These are phyloP conservation scores for Mycteria americana DNA, from an alignment of 2,797 vertebrate species.

Conservation along the genomic window DNA sequence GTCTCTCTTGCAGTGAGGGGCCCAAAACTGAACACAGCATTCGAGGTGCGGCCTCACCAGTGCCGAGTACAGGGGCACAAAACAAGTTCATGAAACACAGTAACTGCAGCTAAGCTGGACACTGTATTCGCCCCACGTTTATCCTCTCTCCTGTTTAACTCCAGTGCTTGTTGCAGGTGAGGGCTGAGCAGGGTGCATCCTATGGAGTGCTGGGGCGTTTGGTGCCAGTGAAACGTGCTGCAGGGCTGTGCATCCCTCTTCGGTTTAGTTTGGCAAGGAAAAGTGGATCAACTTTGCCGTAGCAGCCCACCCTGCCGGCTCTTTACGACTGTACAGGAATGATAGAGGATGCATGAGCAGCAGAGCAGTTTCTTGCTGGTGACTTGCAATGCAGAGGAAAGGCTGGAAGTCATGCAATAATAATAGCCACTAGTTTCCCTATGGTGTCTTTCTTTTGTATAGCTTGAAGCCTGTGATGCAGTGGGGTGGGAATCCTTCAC, in stretches of 20 bases:
- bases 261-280: neutral
- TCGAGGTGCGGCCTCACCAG: too few relatives aligned
- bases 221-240: neutral
- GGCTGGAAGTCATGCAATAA: neutral
- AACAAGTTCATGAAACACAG: neutral
- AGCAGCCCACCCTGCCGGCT: neutral
- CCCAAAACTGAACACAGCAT: too few relatives aligned
- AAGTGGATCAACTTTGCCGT: neutral
- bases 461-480: neutral
- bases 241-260: neutral
- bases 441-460: neutral
- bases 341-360: neutral
- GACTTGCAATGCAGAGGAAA: neutral
- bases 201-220: neutral
- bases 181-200: neutral
- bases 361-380: neutral
- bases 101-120: neutral
- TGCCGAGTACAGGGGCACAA: too few relatives aligned
- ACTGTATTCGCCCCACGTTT: accelerated
- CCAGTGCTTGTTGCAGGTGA: neutral
- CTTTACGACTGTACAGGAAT: neutral
- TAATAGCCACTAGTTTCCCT: neutral
- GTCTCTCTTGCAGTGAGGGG: too few relatives aligned
- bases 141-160: neutral
- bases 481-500: neutral